A percentile compares a stretch with the other conserved stretches of the same genome.
phyloP scores from a whole-genome alignment of 2,888 invertebrate species.

The Bombyx huttoni region DNA sequence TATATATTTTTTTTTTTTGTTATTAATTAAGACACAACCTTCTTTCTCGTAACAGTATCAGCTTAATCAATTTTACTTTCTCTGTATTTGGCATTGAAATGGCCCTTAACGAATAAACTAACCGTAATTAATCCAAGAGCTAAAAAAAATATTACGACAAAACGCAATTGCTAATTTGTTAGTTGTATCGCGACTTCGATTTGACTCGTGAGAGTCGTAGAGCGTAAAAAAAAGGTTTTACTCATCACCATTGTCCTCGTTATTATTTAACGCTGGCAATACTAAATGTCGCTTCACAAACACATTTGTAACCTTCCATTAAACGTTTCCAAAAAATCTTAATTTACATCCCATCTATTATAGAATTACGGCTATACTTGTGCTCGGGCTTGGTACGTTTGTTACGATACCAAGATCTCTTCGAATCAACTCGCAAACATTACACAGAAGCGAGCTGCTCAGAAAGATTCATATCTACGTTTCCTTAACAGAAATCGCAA shows the following conservation, averaged over 20 bases:
- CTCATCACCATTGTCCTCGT: conserved; percentile 16
- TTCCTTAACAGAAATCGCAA: conserved; percentile 29
- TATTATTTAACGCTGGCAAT: conserved; percentile 40
- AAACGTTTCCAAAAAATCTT: conserved; percentile 71
- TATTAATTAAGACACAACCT: conserved; percentile 66
- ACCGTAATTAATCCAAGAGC: conserved; percentile 12
- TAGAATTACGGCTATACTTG: conserved; percentile 49
- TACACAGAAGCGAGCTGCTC: neutral
- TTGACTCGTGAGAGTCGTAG: conserved; percentile 5
- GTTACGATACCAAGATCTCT: neutral
- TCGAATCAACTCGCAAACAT: neutral
- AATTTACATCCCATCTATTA: conserved; percentile 48
- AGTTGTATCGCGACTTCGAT: conserved; percentile 16
- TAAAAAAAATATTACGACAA: no score
- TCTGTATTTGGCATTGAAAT: conserved; percentile 56
- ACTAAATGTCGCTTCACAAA: conserved; percentile 30
- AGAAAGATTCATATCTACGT: conserved; percentile 8
- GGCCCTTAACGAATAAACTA: conserved; percentile 22
- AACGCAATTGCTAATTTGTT: conserved; percentile 13
- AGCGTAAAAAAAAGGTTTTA: conserved; percentile 46
- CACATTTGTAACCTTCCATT: conserved; percentile 43
- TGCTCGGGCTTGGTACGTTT: conserved; percentile 47
- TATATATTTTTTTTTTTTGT: conserved; percentile 15
- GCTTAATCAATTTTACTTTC: conserved; percentile 37
- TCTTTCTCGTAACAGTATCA: conserved; percentile 54